Conservation (phyloP, 2,113 vertebrate species). For the Nothobranchius furzeri region DNA sequence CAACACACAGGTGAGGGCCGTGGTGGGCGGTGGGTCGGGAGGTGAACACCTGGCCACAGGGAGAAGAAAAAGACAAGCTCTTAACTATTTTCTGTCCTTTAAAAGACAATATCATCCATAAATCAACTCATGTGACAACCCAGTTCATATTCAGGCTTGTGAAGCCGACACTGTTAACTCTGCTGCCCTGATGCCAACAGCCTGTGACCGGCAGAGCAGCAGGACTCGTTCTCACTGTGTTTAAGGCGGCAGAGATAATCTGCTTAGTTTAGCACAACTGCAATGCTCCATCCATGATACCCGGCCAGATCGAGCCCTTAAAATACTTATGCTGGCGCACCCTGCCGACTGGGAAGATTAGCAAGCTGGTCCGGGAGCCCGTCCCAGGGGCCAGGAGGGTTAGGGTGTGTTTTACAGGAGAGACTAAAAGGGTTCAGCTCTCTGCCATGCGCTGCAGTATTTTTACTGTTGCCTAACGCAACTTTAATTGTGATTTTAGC, state of each 20-base stretch:
- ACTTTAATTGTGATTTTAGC: constrained; percentile 22
- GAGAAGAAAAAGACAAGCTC: not conserved
- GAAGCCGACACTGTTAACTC: no score
- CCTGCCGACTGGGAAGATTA: constrained; percentile 63
- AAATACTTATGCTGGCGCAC: constrained; percentile 65
- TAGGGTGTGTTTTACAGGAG: constrained; percentile 23
- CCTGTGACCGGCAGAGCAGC: not conserved
- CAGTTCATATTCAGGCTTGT: no score
- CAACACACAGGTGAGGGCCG: constrained; percentile 99
- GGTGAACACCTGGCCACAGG: constrained; percentile 84
- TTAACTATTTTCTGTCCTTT: no score
- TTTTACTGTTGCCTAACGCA: constrained; percentile 20
- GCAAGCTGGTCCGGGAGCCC: constrained; percentile 42
- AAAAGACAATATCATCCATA: no score
- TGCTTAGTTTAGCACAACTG: constrained; percentile 67
- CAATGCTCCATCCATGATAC: constrained; percentile 54
- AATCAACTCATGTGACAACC: no score
- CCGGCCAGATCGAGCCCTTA: constrained; percentile 59
- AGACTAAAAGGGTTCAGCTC: constrained; percentile 2
- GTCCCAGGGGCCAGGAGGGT: constrained; percentile 32
- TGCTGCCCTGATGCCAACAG: not conserved
- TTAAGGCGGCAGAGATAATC: constrained; percentile 62
- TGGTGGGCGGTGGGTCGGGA: constrained; percentile 91
- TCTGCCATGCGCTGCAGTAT: constrained; percentile 4
- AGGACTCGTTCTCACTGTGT: constrained; percentile 21